These are phyloP conservation scores for Parnassius glacialis DNA, from an alignment of 2,888 invertebrate species.

Conservation along the genomic window DNA sequence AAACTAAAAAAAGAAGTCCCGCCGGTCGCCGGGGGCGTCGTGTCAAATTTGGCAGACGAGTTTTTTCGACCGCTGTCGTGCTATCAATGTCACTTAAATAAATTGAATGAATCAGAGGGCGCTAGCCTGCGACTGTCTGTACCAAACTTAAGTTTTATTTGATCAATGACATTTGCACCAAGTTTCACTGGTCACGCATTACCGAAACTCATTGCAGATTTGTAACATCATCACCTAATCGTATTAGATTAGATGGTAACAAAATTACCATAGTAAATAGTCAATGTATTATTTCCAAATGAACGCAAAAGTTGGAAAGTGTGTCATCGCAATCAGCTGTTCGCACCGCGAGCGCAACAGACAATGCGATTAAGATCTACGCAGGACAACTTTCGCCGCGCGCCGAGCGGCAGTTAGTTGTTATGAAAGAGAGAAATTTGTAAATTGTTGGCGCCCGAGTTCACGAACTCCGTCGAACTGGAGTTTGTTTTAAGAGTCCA, in stretches of 20 bases:
- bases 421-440: conserved; percentile 83
- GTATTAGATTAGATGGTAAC: conserved; percentile 7
- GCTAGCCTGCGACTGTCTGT: conserved; percentile 30
- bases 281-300: conserved; percentile 44
- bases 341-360: conserved; percentile 78
- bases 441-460: conserved; percentile 82
- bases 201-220: neutral
- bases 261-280: conserved; percentile 20
- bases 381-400: conserved; percentile 82
- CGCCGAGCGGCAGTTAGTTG: conserved; percentile 82
- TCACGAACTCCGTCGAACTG: conserved; percentile 81
- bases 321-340: conserved; percentile 77
- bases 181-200: neutral
- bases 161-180: conserved; percentile 1
- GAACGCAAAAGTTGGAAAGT: conserved; percentile 66
- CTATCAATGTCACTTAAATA: conserved; percentile 80
- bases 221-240: neutral
- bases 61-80: conserved; percentile 72
- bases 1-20: conserved; percentile 66
- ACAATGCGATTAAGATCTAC: conserved; percentile 82
- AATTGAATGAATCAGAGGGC: conserved; percentile 76
- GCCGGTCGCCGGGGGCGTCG: conserved; percentile 52
- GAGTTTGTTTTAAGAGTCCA: conserved; percentile 83
- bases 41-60: conserved; percentile 69
- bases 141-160: neutral